Evolutionary conservation across 2,888 invertebrate genomes (phyloP).

Genomic region (Dromius quadrimaculatus): DNA sequence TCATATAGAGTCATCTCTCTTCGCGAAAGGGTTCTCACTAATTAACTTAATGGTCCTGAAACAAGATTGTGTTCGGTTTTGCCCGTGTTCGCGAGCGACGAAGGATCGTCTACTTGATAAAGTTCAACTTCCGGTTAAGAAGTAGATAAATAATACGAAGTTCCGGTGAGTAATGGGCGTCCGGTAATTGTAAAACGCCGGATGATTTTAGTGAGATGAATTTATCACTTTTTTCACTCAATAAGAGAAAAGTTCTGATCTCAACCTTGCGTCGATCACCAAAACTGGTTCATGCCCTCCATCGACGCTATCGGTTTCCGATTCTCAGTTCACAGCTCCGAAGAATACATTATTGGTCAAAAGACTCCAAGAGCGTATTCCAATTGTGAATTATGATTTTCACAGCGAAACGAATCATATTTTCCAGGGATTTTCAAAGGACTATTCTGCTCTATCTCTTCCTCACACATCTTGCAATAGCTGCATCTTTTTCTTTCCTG

Average conservation of each 20-base stretch:
- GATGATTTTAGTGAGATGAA: constrained; percentile 32
- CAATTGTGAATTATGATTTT: constrained; percentile 67
- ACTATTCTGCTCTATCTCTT: constrained; percentile 57
- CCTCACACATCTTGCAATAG: constrained; percentile 52
- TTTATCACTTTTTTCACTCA: constrained; percentile 15
- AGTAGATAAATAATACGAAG: constrained; percentile 48
- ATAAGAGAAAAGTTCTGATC: too few relatives aligned
- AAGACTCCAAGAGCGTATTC: constrained; percentile 65
- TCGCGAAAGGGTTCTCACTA: constrained; percentile 63
- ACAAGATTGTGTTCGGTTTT: constrained; percentile 67
- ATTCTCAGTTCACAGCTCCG: constrained; percentile 27
- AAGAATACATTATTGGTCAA: constrained; percentile 67
- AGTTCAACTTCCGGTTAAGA: constrained; percentile 45
- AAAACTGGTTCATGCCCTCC: constrained; percentile 4
- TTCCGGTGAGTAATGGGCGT: constrained; percentile 41
- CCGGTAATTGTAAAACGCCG: constrained; percentile 32
- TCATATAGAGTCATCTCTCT: constrained; percentile 54
- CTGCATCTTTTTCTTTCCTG: constrained; percentile 58
- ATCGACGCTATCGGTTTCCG: constrained; percentile 47
- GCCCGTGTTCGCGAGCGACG: constrained; percentile 25
- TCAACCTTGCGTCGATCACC: constrained; percentile 21
- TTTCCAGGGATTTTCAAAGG: constrained; percentile 66
- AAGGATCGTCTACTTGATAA: constrained; percentile 33
- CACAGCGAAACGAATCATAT: constrained; percentile 66
- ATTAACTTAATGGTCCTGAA: constrained; percentile 68